Percentiles rank a stretch among this genome's conserved stretches.
These are phyloP conservation scores for Ellobium chinense DNA, from an alignment of 2,888 invertebrate species.

Conservation along the genomic window DNA sequence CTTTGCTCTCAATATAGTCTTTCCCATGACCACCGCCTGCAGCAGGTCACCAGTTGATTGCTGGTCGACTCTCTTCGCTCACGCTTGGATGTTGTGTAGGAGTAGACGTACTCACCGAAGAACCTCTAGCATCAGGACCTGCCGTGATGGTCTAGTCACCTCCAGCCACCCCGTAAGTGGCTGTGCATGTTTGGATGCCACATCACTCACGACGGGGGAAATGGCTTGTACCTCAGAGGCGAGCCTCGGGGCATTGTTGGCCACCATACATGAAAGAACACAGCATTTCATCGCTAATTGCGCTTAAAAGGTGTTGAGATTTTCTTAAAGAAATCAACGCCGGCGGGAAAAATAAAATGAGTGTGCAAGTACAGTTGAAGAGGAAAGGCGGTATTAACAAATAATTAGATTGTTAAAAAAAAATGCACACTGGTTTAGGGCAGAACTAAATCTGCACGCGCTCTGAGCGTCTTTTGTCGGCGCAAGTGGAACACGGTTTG, in stretches of 20 bases:
- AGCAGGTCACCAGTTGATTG: background rate
- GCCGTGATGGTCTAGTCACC: conserved; percentile 19
- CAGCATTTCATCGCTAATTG: conserved; percentile 3
- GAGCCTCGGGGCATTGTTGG: background rate
- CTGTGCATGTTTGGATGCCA: conserved; percentile 17
- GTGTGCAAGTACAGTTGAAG: background rate
- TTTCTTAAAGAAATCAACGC: background rate
- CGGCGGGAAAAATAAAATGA: background rate
- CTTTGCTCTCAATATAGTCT: background rate
- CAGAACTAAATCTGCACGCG: background rate
- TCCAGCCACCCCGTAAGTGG: conserved; percentile 18
- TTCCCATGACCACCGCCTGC: background rate
- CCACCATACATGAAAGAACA: background rate
- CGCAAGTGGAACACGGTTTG: background rate
- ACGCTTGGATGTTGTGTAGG: too few relatives aligned
- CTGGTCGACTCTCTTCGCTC: too few relatives aligned
- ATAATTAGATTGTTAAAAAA: background rate
- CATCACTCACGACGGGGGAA: conserved; percentile 11
- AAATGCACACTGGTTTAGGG: background rate
- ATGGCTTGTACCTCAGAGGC: background rate
- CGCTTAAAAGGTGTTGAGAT: background rate
- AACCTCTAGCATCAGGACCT: background rate
- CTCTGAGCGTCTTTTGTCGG: background rate
- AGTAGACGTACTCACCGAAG: too few relatives aligned
- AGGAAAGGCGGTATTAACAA: background rate